Percentiles rank a stretch among this genome's conserved stretches.
phyloP scores from a whole-genome alignment of 2,797 vertebrate genomes.

The Pelobates cultripes region DNA sequence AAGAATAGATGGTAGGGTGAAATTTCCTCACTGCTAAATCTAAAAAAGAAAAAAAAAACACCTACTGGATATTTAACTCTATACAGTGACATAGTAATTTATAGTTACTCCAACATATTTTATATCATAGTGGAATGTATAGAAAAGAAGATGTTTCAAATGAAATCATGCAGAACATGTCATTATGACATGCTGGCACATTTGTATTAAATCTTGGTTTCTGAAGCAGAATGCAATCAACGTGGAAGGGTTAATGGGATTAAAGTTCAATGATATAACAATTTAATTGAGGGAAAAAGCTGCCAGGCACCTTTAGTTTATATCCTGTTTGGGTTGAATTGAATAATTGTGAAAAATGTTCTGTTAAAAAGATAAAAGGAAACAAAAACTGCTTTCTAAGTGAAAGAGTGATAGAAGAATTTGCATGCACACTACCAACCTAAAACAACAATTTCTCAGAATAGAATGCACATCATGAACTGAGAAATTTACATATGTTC shows the following conservation, averaged over 20 bases:
- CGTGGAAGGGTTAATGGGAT: not conserved
- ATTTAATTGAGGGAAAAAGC: not conserved
- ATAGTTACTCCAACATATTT: not conserved
- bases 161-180: not conserved
- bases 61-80: not conserved
- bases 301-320: slow-evolving; percentile 5
- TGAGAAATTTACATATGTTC: too few relatives aligned
- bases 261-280: not conserved
- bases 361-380: slow-evolving; percentile 8
- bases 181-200: not conserved
- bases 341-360: not conserved
- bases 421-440: slow-evolving; percentile 62
- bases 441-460: slow-evolving; percentile 36
- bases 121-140: not conserved
- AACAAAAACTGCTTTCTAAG: not conserved
- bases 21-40: slow-evolving; percentile 2
- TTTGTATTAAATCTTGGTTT: too few relatives aligned
- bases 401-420: slow-evolving; percentile 52
- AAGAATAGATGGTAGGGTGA: not conserved
- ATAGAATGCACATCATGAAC: slow-evolving; percentile 22
- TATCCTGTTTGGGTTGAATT: not conserved
- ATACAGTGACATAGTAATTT: not conserved
- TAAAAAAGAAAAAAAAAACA: not conserved
- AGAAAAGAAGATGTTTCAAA: not conserved
- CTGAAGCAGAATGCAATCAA: not conserved